A percentile compares a stretch with the other conserved stretches of the same genome.
phyloP scores from a whole-genome alignment of 2,797 vertebrate genomes.

The Petrocephalus sullivani region DNA sequence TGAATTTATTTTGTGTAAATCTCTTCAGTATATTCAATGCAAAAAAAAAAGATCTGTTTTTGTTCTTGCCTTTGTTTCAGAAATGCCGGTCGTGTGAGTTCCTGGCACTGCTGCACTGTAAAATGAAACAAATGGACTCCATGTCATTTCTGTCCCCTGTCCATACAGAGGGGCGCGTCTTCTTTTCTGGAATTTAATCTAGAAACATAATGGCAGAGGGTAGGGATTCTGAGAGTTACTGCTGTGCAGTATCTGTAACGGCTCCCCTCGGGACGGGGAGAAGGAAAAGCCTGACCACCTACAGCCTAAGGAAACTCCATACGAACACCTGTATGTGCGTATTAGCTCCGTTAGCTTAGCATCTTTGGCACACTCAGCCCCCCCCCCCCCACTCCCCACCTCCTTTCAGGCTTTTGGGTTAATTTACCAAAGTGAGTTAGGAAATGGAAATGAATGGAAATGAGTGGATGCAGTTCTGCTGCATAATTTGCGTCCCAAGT shows the following conservation, averaged over 20 bases:
- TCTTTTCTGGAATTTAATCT: conserved; percentile 15
- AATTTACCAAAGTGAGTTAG: background rate
- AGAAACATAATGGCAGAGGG: background rate
- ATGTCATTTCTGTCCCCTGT: background rate
- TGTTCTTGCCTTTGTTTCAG: conserved; percentile 31
- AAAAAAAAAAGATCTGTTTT: conserved; percentile 21
- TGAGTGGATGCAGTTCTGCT: background rate
- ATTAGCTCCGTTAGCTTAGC: background rate
- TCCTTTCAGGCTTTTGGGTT: background rate
- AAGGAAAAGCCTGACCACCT: background rate
- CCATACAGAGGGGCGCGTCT: background rate
- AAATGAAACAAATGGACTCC: background rate
- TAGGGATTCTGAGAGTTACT: conserved; percentile 14
- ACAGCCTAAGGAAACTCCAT: background rate
- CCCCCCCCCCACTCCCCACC: background rate
- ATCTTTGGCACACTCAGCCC: background rate
- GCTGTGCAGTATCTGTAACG: conserved; percentile 25
- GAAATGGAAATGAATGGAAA: background rate
- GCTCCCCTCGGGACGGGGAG: background rate
- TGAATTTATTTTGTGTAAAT: conserved; percentile 23
- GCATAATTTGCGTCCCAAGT: background rate
- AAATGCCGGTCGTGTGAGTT: conserved; percentile 23
- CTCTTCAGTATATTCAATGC: conserved; percentile 27
- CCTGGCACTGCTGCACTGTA: conserved; percentile 16
- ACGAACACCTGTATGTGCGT: background rate